Conservation (phyloP, 64 coral and sea anemone genomes). For the Pocillopora damicornis region DNA sequence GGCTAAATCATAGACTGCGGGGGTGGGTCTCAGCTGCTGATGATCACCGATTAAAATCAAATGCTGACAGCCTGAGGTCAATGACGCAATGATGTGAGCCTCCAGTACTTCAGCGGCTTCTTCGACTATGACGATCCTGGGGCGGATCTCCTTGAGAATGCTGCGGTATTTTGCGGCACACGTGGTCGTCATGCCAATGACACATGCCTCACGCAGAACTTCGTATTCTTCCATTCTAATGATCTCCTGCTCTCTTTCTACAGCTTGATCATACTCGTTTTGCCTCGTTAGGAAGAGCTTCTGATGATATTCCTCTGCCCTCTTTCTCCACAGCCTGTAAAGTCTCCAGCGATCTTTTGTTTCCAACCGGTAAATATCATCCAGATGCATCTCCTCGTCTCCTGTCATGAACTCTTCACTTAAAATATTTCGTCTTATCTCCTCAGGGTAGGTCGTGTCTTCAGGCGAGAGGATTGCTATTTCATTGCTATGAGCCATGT, state of each 20-base stretch:
- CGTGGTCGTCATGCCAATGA: conserved; percentile 85
- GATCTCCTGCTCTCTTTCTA: not conserved
- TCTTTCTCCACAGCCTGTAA: conserved; percentile 58
- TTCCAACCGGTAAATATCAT: not conserved
- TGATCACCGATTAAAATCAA: conserved; percentile 94
- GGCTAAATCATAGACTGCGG: conserved; percentile 70
- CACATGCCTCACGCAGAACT: conserved; percentile 30
- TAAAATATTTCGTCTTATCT: not conserved
- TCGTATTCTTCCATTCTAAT: conserved; percentile 24
- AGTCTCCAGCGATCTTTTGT: conserved; percentile 27
- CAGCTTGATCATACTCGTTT: not conserved
- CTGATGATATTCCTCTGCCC: conserved; percentile 21
- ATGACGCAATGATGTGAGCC: conserved; percentile 73
- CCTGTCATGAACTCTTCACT: not conserved
- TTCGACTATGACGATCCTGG: conserved; percentile 68
- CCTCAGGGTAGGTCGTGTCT: not conserved
- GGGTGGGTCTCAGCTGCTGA: conserved; percentile 85
- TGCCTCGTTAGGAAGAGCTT: conserved; percentile 21
- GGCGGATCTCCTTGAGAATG: conserved; percentile 54
- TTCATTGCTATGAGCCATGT: not conserved
- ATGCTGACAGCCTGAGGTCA: conserved; percentile 72
- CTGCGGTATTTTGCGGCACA: conserved; percentile 69
- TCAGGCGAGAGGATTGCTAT: not conserved
- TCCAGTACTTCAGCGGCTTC: conserved; percentile 94
- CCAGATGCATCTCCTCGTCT: not conserved